A percentile compares a stretch with the other conserved stretches of the same genome.
Conservation (phyloP, 92 coral and sea anemone species). For the Bergia sp. region DNA sequence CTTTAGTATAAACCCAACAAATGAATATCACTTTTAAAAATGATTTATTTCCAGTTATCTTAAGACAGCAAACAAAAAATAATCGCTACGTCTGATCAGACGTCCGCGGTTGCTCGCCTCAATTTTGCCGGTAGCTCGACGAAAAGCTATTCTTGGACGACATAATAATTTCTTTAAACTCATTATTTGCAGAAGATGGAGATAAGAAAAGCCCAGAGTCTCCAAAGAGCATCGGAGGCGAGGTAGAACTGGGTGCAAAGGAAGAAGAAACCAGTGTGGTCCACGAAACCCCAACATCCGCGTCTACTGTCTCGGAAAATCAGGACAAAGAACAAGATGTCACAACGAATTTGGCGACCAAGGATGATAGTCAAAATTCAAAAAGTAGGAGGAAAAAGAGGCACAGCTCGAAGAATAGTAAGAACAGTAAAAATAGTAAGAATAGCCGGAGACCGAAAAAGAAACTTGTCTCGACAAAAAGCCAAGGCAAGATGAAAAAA, state of each 20-base stretch:
- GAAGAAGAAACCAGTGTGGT: background rate
- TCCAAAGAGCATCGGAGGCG: background rate
- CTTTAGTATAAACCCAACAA: too few species aligned
- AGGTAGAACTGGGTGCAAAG: background rate
- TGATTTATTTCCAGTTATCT: too few species aligned
- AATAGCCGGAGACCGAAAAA: background rate
- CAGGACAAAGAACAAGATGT: background rate
- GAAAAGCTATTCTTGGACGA: too few species aligned
- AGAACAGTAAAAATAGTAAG: constrained; percentile 7
- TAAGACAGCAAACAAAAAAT: too few species aligned
- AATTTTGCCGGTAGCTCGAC: too few species aligned
- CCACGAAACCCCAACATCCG: background rate
- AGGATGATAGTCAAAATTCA: background rate
- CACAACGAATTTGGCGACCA: background rate
- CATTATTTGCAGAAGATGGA: background rate
- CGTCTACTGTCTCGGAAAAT: background rate
- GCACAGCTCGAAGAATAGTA: background rate
- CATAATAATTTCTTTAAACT: too few species aligned
- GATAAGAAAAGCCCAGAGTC: background rate
- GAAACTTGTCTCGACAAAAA: background rate
- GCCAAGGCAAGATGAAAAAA: constrained; percentile 6
- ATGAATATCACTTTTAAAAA: too few species aligned
- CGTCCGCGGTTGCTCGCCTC: too few species aligned
- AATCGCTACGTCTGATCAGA: too few species aligned
- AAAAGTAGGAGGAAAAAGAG: background rate